phyloP scores from a whole-genome alignment of 2,888 invertebrate species.

The Pomacea canaliculata region DNA sequence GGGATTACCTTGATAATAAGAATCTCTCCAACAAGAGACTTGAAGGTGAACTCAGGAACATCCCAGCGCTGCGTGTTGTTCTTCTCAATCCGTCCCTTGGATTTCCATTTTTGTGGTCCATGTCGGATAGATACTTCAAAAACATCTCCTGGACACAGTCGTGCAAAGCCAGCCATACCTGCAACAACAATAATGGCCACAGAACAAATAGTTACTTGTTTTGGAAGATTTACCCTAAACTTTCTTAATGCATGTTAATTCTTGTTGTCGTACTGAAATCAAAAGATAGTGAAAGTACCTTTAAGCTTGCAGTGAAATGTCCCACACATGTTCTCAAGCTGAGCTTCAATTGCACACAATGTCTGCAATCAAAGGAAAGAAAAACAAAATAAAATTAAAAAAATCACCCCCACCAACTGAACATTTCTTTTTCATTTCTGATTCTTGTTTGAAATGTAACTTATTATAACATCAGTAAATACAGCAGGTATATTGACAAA shows the following conservation, averaged over 20 bases:
- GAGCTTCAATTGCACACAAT: constrained; percentile 72
- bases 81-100: constrained; percentile 72
- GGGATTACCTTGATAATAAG: constrained; percentile 72
- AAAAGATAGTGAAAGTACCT: constrained; percentile 57
- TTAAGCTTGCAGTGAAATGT: constrained; percentile 72
- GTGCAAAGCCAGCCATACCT: constrained; percentile 75
- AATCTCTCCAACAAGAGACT: constrained; percentile 72
- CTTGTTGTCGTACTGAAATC: no score
- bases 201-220: neutral
- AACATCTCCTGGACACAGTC: constrained; percentile 74
- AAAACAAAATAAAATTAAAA: neutral
- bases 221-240: no score
- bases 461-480: no score
- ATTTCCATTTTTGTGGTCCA: constrained; percentile 75
- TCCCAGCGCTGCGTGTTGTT: constrained; percentile 74
- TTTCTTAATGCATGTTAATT: no score
- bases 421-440: neutral
- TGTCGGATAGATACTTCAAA: constrained; percentile 74
- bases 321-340: constrained; percentile 72
- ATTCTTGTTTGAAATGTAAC: no score
- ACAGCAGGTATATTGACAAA: no score
- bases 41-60: constrained; percentile 66
- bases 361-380: constrained; percentile 54
- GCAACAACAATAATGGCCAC: neutral
- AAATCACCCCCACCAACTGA: neutral